Evolutionary conservation across 1,140 invertebrate species (phyloP), one percentile per base, ranked within the genome.

Genomic region (Coelopa frigida): DNA sequence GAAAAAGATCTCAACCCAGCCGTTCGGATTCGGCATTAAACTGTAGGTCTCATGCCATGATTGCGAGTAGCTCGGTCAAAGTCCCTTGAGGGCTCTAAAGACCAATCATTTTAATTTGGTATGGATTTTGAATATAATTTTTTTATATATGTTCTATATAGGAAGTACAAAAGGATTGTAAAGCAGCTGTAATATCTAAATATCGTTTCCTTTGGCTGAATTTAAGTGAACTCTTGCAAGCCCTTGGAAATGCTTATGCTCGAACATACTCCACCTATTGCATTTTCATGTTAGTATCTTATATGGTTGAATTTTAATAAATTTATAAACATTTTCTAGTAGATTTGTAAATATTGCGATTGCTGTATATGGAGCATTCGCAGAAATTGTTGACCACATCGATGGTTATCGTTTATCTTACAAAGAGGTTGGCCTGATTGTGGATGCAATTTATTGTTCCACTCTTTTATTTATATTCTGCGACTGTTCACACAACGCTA

Each of bases 391-490:
- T 2, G 78, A 79, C 53, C 18, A 47, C 17, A 40, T 14, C 15
- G 75, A 79, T 50, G 76, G 76, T 0, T 73, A 78, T 45, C 67
- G 63, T 3, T 76, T 79, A 54, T 77, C 73, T 44, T 79, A 79
- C 52, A 80, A 79, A 57, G 77, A 79, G 58, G 70, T 78, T 37
- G 78, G 78, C 0, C 59, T 80, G n/a, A 64, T 80, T 26, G 78
- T 80, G 0, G 76, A 77, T 50, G 70, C 73, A 0, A 61, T 68
- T n/a, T 80, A 80, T 51, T 79, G 77, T 52, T 71, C 72, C 3
- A 71, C 68, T 0, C 48, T 80, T 8, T 61, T 78, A 0, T 80
- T 73, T 54, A 72, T 79, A 7, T 79, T 79, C 50, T 78, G 74
- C 20, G 73, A 80, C 51, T 78, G 77, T 55, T 78, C 78, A 0